These are phyloP conservation scores for Xerus inauris DNA, from an alignment of 2,113 vertebrate species.

Conservation along the genomic window DNA sequence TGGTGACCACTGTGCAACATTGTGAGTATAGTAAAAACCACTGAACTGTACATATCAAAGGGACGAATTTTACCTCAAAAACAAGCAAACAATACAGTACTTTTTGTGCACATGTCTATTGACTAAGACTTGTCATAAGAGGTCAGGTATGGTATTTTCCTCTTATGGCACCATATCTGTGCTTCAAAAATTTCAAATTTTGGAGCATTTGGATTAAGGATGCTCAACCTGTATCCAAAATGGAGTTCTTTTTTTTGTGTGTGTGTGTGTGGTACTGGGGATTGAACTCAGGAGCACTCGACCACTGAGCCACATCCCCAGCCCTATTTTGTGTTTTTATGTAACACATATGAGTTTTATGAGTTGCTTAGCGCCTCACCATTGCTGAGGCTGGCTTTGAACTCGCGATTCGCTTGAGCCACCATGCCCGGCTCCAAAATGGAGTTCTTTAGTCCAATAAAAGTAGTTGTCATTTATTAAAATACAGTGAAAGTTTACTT, in stretches of 20 bases:
- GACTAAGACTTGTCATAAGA: background rate
- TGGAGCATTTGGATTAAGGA: background rate
- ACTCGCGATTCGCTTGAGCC: no score
- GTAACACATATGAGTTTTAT: no score
- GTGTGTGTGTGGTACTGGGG: no score
- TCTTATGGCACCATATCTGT: background rate
- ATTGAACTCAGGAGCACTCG: no score
- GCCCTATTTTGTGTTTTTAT: no score
- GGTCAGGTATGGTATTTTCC: background rate
- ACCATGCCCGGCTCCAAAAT: no score
- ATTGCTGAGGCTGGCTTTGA: no score
- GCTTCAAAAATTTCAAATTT: no score
- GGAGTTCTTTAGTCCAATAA: background rate
- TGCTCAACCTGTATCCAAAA: background rate
- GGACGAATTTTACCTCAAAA: background rate
- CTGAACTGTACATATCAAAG: background rate
- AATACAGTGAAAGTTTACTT: background rate
- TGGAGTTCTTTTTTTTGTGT: background rate
- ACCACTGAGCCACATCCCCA: no score
- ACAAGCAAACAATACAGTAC: background rate
- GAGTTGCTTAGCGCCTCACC: no score
- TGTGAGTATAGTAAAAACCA: background rate
- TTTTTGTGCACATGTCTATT: background rate
- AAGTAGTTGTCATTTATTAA: background rate
- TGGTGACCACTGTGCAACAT: background rate